Evolutionary conservation across 2,888 invertebrate species (phyloP), one percentile per base, ranked within the genome.

Genomic region (Mongoloraphidia duomilia): DNA sequence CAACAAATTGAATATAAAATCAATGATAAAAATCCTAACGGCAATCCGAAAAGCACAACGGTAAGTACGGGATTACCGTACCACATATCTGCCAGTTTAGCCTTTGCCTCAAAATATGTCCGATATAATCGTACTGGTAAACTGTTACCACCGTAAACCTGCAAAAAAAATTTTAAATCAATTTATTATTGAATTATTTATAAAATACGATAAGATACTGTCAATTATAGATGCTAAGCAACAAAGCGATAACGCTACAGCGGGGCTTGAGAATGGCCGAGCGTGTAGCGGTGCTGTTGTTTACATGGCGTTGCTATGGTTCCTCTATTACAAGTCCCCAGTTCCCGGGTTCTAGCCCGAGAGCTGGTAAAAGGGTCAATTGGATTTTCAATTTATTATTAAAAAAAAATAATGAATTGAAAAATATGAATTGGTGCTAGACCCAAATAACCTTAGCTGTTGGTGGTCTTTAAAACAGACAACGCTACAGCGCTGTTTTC

Each of bases 1-100:
- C 96, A 97, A 69, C 93, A 97, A 53, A 95, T 84, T 2, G 94
- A 92, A 66, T 97, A 97, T 63, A 92, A 82, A 59, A 98, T 95
- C 14, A 97, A 78, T 17, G 89, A 84, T 14, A 98, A 76, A 65
- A 98, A 95, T 36, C 92, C 90, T 41, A 92, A 72, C 0, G 97
- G 97, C 51, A 97, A 74, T 1, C 96, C 95, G 67, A 98, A 94
- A 46, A 98, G 76, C 5, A 97, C 82, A 34, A 91, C 77, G 5
- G 95, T 94, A 52, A 98, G 71, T 53, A 96, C 88, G 0, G 96
- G 93, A 71, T 93, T 93, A 9, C 91, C 92, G 54, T 73, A 75
- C 91, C 92, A 93, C 90, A 93, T 92, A 56, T 83, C 84, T 12
- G 74, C 71, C 33, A 95, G 69, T 1, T 84, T 80, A 26, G 84